phyloP scores from a whole-genome alignment of 1,140 invertebrate species.

The Pectinophora gossypiella region DNA sequence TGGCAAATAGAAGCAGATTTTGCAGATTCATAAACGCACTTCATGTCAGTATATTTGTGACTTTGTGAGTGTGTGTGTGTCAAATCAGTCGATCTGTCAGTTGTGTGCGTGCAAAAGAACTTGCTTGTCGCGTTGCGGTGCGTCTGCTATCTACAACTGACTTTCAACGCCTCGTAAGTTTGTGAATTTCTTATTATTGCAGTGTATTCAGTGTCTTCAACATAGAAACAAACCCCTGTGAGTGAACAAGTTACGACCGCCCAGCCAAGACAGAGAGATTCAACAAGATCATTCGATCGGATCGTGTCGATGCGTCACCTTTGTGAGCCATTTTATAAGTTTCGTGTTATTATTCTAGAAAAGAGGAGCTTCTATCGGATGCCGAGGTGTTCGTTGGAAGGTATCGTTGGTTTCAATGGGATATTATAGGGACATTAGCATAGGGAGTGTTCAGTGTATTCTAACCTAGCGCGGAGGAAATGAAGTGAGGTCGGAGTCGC shows the following conservation, averaged over 20 bases:
- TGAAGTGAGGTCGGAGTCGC: not conserved
- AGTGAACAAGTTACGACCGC: conserved; percentile 9
- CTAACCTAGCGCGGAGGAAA: conserved; percentile 33
- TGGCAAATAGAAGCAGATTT: no score
- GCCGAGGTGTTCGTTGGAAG: conserved; percentile 7
- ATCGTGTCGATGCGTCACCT: conserved; percentile 73
- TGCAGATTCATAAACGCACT: no score
- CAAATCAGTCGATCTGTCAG: conserved; percentile 20
- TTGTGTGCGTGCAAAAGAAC: conserved; percentile 56
- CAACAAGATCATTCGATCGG: conserved; percentile 60
- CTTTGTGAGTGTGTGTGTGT: conserved; percentile 17
- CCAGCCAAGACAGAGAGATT: conserved; percentile 20
- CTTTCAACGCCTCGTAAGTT: conserved; percentile 73
- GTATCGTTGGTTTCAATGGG: not conserved
- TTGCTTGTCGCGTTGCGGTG: conserved; percentile 68
- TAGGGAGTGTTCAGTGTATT: conserved; percentile 23
- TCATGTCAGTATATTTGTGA: no score
- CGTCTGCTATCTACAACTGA: conserved; percentile 68
- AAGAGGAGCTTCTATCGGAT: conserved; percentile 14
- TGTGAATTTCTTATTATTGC: conserved; percentile 53
- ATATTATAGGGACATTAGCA: not conserved
- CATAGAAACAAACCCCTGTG: conserved; percentile 14
- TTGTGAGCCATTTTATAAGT: conserved; percentile 70
- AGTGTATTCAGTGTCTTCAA: conserved; percentile 43
- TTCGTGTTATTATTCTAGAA: conserved; percentile 47